Base-by-base conservation (phyloP, 2,888 invertebrate species). In the Argyra leucocephala region DNA sequence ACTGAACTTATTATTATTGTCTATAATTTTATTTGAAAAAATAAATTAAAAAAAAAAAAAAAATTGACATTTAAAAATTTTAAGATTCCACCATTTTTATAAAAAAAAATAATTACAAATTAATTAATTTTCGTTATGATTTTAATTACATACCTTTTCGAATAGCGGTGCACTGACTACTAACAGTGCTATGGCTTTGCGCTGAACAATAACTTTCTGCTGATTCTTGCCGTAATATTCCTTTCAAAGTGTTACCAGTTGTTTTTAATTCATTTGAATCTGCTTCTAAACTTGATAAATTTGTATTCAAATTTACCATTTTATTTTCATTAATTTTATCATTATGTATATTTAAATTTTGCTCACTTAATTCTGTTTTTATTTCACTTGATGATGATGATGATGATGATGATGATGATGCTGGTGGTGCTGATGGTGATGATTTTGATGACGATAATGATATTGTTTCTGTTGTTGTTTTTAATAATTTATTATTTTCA, bases 81-180 rank as follows among this genome's bases (percentile, higher is more conserved):
- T 31, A 31, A 31, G 31, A 31, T 31, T 31, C 31, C 31, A 31
- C 31, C 7, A n/a, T n/a, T n/a, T n/a, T n/a, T n/a, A n/a, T n/a
- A n/a, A n/a, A n/a, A n/a, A n/a, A n/a, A n/a, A n/a, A n/a, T n/a
- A n/a, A n/a, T n/a, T n/a, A n/a, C n/a, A n/a, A n/a, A n/a, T n/a
- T 62, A 70, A 71, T 64, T 74, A 72, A 69, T 48, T 48, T n/a
- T n/a, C n/a, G n/a, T n/a, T n/a, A n/a, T n/a, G n/a, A n/a, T n/a
- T n/a, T n/a, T n/a, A n/a, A 15, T 48, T 48, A 48, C 48, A 48
- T 48, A 48, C 73, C 76, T 70, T 77, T 65, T 68, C 78, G 72
- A 65, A 78, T 78, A 74, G 87, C 87, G 75, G 86, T 86, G 67
- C 86, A 87, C 36, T 89, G 89, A 75, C 87, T 87, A 71, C 87